Base-by-base conservation (phyloP, 2,888 invertebrate species). In the Andrena bicolor region DNA sequence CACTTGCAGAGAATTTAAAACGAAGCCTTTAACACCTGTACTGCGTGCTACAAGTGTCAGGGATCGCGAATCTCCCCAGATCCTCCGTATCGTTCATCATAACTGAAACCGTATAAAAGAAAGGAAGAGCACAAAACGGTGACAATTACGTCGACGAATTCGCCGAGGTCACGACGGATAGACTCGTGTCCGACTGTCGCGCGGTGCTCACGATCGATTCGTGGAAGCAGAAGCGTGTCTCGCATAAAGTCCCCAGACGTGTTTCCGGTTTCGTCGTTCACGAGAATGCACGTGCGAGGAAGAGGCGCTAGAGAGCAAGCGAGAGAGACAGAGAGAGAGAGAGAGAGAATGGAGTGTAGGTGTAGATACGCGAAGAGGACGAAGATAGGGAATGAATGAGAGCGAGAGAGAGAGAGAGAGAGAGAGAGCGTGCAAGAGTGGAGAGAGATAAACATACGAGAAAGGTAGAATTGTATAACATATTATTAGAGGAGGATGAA, bases 191-290 rank as follows among this genome's bases (percentile, higher is more conserved):
- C 48, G 35, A 60, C 56, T 4, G 68, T 72, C 58, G 61, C 70
- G 20, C 66, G 73, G 71, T 72, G 68, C 61, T 69, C 76, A 72
- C 70, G 76, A 80, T 82, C 83, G 82, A 69, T 86, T 86, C 86
- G 58, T 83, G 80, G 86, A 83, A 83, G 74, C 60, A 60, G 75
- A 69, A 69, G 78, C 81, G 73, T 81, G 82, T 77, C 80, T 76
- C 73, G 85, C 80, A 80, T 85, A 83, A 77, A 68, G 72, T 80
- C 80, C 68, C 68, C 83, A 41, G 78, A 83, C 83, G 85, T 80
- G 80, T 85, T 85, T 85, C 85, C 85, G 83, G 86, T 85, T 85
- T 85, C 77, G 76, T 71, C 72, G 80, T 58, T 56, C 32, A 56
- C 48, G 56, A 51, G 77, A 75, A 77, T 72, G 32, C 76, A 48